Evolutionary conservation across 23 tunicate species (phyloP).

Genomic region (Botrylloides violaceus): DNA sequence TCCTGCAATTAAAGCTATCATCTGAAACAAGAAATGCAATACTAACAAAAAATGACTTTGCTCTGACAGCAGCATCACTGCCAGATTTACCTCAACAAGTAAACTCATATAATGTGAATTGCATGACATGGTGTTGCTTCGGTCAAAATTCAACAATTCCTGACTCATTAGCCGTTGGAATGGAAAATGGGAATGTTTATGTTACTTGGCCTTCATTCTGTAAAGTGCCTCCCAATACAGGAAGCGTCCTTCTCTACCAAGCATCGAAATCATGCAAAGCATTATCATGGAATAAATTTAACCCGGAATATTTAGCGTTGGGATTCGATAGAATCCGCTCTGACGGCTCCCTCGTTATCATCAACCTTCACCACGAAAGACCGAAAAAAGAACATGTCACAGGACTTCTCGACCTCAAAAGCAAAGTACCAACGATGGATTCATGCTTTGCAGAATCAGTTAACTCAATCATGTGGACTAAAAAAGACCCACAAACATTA

Average conservation of each 20-base stretch:
- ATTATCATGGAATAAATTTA: constrained; percentile 47
- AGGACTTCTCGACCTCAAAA: neutral
- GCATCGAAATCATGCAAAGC: constrained; percentile 33
- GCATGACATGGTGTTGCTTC: constrained; percentile 25
- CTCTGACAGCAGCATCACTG: neutral
- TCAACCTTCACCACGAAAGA: constrained; percentile 21
- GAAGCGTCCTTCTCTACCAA: constrained; percentile 24
- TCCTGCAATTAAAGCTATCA: neutral
- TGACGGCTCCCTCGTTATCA: constrained; percentile 27
- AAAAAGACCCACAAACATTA: constrained; percentile 12
- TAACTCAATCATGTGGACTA: constrained; percentile 40
- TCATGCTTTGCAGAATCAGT: constrained; percentile 34
- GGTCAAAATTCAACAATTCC: neutral
- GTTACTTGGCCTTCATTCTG: neutral
- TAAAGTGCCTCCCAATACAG: neutral
- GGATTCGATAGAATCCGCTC: constrained; percentile 53
- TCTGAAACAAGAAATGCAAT: neutral
- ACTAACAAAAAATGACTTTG: constrained; percentile 9
- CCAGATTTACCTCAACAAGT: constrained; percentile 15
- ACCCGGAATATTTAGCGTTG: constrained; percentile 31
- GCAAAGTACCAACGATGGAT: constrained; percentile 5
- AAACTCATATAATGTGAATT: constrained; percentile 1
- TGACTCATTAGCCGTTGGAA: constrained; percentile 11
- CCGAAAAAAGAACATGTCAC: neutral
- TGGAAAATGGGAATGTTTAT: constrained; percentile 5